Base-by-base conservation (phyloP, 2,888 invertebrate species). In the Ceriagrion tenellum region DNA sequence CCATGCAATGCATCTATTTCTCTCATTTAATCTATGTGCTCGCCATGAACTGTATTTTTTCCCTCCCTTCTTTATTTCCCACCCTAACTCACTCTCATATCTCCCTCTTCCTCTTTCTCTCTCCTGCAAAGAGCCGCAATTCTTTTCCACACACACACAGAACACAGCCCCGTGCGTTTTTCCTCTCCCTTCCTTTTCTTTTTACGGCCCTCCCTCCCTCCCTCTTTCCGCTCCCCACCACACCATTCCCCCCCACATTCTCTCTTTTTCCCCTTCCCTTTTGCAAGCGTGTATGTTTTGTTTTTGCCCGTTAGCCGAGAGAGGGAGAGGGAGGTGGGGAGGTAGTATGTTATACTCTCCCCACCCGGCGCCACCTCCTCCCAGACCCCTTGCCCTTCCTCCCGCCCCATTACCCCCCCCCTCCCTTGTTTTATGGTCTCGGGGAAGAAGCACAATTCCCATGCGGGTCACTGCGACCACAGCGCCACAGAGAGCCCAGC, bases 111-210 rank as follows among this genome's bases (percentile, higher is more conserved):
- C n/a, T 55, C 89, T 69, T 47, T 69, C 74, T 69, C 47, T 47
- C 93, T 69, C 93, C 26, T 40, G 56, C 93, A 93, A 93, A 93
- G 74, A 93, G 93, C 93, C 93, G 93, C 93, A 93, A 93, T 93
- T 93, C 93, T 93, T 93, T 93, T 16, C 59, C 59, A 30, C 89
- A 55, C 89, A 81, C 69, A 26, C 69, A 69, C 69, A 59, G 13
- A 69, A 69, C 81, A 35, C 69, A 35, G 30, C 4, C 35, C 81
- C 81, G 81, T 18, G 35, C 35, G 35, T 35, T 81, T 81, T 81
- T 16, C 35, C 81, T 59, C 59, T 20, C 59, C 12, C 81, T n/a
- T 35, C n/a, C 30, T 16, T 16, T 12, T n/a, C 81, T 81, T 81
- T 69, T 81, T 81, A 81, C 81, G 35, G 91, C 91, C 59, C 23